Conservation (phyloP, 2,113 vertebrate genomes). For the Cyprinus carpio region DNA sequence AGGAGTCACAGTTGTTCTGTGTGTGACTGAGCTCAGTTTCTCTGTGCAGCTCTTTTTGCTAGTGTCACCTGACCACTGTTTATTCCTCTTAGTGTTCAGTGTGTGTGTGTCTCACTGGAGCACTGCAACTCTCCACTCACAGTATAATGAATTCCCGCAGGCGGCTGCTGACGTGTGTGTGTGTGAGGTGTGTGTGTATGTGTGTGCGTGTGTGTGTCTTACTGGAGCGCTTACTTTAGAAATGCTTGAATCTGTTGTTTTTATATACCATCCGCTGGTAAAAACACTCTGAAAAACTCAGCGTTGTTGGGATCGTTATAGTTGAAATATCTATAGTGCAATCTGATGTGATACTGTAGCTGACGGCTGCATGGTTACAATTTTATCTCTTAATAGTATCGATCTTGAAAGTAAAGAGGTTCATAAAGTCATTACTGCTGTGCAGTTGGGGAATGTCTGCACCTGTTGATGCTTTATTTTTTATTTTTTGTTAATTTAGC, state of each 20-base stretch:
- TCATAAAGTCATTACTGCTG: no score
- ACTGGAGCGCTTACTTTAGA: no score
- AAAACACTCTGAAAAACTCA: not conserved
- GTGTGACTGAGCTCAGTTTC: not conserved
- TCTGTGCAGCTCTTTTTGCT: not conserved
- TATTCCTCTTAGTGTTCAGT: not conserved
- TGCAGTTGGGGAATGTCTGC: not conserved
- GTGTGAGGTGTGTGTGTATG: no score
- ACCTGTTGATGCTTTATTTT: not conserved
- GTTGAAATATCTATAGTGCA: no score
- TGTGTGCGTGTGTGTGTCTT: not conserved
- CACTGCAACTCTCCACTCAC: not conserved
- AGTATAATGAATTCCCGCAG: not conserved
- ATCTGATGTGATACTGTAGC: not conserved
- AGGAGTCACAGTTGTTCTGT: not conserved
- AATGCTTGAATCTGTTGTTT: not conserved
- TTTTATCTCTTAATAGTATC: no score
- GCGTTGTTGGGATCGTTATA: not conserved
- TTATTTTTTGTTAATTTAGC: not conserved
- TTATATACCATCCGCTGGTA: not conserved
- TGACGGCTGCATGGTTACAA: not conserved
- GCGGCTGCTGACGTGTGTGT: not conserved
- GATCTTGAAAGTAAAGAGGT: no score
- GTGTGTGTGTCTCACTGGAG: not conserved
- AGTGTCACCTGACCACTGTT: not conserved